Conservation (phyloP, 2,797 vertebrate genomes). For the Enteromius unitaeniatus region DNA sequence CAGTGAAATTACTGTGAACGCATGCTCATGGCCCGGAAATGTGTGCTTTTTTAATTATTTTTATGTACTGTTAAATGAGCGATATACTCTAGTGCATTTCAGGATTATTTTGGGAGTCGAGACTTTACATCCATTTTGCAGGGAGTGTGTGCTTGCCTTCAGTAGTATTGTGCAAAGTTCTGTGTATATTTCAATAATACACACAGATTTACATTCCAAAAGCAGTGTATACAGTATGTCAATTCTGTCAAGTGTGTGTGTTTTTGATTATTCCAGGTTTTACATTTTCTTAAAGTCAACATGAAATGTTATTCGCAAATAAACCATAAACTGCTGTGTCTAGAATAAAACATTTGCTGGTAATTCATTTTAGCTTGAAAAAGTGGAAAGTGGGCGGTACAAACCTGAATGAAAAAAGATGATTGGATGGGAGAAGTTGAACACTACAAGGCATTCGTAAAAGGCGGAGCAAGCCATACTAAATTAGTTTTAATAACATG, state of each 20-base stretch:
- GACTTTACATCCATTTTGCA: constrained; percentile 33
- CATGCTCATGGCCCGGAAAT: constrained; percentile 38
- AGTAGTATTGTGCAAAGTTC: constrained; percentile 36
- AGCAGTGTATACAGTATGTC: neutral
- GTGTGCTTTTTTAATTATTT: neutral
- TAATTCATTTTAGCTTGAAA: neutral
- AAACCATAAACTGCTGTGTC: neutral
- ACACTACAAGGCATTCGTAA: neutral
- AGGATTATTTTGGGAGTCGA: neutral
- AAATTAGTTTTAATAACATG: neutral
- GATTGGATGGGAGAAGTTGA: neutral
- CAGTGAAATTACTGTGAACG: constrained; percentile 29
- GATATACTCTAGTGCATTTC: constrained; percentile 15
- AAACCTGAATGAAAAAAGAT: neutral
- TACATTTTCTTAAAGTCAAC: neutral
- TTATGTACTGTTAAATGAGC: constrained; percentile 10
- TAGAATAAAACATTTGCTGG: neutral
- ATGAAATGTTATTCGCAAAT: neutral
- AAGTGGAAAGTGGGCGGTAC: neutral
- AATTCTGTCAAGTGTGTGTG: neutral
- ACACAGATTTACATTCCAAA: neutral
- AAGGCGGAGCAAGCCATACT: neutral
- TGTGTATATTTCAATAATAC: neutral
- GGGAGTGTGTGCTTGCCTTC: constrained; percentile 47
- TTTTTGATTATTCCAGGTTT: neutral